Evolutionary conservation across 2,888 invertebrate species (phyloP).

Genomic region (Aspidapion aeneum): DNA sequence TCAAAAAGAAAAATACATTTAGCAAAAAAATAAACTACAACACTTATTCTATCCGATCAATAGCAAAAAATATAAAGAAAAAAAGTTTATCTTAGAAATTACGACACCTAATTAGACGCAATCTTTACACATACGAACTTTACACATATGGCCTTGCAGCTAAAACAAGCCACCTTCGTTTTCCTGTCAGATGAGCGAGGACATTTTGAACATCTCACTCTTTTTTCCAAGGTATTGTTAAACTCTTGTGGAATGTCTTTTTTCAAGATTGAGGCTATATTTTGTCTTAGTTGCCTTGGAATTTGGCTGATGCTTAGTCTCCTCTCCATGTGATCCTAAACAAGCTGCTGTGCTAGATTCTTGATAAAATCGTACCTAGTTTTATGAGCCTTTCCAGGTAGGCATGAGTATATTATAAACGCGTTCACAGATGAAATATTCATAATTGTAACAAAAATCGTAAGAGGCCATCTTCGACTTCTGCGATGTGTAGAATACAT

Average conservation of each 20-base stretch:
- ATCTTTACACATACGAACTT: too few relatives aligned
- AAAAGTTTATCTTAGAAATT: neutral
- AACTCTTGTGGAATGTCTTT: neutral
- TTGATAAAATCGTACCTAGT: neutral
- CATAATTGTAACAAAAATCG: neutral
- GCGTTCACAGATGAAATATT: conserved; percentile 4
- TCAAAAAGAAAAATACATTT: neutral
- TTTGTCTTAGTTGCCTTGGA: conserved; percentile 4
- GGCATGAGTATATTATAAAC: neutral
- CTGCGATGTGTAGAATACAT: conserved; percentile 2
- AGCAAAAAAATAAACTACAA: neutral
- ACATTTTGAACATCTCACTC: neutral
- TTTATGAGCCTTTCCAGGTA: neutral
- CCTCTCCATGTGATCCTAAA: neutral
- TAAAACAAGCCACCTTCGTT: neutral
- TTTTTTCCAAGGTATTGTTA: neutral
- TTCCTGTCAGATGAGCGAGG: neutral
- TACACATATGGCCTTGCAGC: too few relatives aligned
- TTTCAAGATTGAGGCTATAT: conserved; percentile 1
- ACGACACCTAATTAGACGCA: too few relatives aligned
- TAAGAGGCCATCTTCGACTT: conserved; percentile 7
- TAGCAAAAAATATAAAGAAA: neutral
- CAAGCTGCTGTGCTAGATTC: conserved; percentile 1
- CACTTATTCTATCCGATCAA: neutral
- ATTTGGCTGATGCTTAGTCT: neutral